Evolutionary conservation across 2,113 vertebrate species (phyloP).

Genomic region (Antechinus flavipes): DNA sequence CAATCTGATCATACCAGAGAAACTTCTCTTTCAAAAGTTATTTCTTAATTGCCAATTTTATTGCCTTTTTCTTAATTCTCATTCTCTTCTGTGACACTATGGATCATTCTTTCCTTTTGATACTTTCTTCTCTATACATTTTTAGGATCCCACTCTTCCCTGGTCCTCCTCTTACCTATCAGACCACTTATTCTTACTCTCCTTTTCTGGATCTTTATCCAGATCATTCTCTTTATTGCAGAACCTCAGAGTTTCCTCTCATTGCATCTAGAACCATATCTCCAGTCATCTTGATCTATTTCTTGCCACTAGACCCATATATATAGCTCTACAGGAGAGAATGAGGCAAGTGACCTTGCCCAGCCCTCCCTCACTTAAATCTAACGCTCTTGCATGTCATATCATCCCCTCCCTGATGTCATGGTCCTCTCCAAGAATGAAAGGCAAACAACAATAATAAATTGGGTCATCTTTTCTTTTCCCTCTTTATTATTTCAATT

Average conservation of each 20-base stretch:
- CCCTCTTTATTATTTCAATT: not conserved
- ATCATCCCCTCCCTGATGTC: too few relatives aligned
- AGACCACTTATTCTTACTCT: not conserved
- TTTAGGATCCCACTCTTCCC: not conserved
- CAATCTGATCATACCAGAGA: not conserved
- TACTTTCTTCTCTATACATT: too few relatives aligned
- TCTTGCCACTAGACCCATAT: too few relatives aligned
- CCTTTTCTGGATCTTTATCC: not conserved
- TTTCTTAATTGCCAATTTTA: not conserved
- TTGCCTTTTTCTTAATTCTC: not conserved
- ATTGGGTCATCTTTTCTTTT: not conserved
- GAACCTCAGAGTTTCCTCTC: not conserved
- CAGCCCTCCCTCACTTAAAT: too few relatives aligned
- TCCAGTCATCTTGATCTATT: too few relatives aligned
- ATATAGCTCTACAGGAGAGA: too few relatives aligned
- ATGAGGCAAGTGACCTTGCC: too few relatives aligned
- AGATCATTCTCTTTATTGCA: not conserved
- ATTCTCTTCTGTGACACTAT: not conserved
- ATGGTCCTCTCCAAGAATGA: too few relatives aligned
- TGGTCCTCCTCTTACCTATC: not conserved
- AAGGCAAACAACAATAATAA: too few relatives aligned
- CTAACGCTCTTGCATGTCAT: too few relatives aligned
- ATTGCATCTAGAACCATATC: too few relatives aligned
- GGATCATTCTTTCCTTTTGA: not conserved
- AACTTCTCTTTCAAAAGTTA: not conserved